Conservation (phyloP, 64 coral and sea anemone genomes). For the Actinia equina region DNA sequence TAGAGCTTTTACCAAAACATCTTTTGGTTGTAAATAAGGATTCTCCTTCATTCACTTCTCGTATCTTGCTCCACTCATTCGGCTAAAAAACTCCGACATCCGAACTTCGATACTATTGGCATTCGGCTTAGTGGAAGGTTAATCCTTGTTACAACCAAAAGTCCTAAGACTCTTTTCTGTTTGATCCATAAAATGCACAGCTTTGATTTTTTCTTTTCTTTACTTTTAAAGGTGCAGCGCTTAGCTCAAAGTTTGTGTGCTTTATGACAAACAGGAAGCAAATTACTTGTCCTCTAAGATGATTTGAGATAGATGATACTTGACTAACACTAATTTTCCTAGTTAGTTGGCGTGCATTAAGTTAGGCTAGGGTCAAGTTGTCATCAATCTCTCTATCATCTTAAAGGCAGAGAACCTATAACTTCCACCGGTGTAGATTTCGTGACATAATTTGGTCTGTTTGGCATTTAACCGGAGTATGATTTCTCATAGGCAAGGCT, state of each 20-base stretch:
- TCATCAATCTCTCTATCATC: constrained; percentile 13
- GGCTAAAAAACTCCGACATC: background rate
- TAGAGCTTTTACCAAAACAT: background rate
- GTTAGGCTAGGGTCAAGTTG: background rate
- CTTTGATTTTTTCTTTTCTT: background rate
- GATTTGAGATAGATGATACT: constrained; percentile 1
- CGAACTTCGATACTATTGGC: background rate
- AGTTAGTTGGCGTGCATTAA: background rate
- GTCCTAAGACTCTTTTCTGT: background rate
- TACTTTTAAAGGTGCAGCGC: background rate
- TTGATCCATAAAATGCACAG: background rate
- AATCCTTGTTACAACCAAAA: background rate
- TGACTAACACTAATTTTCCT: background rate
- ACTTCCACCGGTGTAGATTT: background rate
- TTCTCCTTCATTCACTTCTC: background rate
- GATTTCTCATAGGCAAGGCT: background rate
- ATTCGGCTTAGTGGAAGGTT: constrained; percentile 3
- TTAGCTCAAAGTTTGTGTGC: background rate
- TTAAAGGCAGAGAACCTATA: background rate
- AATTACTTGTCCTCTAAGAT: background rate
- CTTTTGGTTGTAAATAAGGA: constrained; percentile 1
- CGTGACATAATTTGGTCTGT: background rate
- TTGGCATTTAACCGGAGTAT: background rate
- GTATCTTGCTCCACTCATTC: background rate
- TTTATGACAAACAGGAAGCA: constrained; percentile 4